These are phyloP conservation scores for Conistra vaccinii DNA, from an alignment of 2,888 invertebrate species.

Conservation along the genomic window DNA sequence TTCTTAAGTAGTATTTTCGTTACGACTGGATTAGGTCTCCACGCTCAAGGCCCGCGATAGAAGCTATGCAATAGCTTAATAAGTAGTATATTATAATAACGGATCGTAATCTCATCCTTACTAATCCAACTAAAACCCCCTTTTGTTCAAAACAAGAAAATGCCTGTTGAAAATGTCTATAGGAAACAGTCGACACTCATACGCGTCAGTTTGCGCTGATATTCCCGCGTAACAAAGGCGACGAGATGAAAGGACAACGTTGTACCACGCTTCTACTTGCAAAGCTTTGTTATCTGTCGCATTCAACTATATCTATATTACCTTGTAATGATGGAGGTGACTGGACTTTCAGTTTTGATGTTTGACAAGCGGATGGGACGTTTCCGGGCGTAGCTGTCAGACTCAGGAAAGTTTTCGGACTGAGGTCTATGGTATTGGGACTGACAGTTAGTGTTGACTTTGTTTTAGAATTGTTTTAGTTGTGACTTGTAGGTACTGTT, in stretches of 20 bases:
- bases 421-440: not conserved
- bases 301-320: slow-evolving; percentile 56
- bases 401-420: slow-evolving; percentile 30
- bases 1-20: too few relatives aligned
- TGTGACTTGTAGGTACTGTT: not conserved
- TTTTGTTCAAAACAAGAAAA: slow-evolving; percentile 44
- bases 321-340: slow-evolving; percentile 44
- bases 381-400: slow-evolving; percentile 26
- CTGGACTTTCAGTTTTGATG: slow-evolving; percentile 33
- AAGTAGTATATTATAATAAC: too few relatives aligned
- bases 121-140: slow-evolving; percentile 32
- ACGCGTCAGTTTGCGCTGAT: slow-evolving; percentile 49
- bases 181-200: slow-evolving; percentile 33
- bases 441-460: slow-evolving; percentile 26
- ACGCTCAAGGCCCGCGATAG: too few relatives aligned
- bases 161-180: slow-evolving; percentile 19
- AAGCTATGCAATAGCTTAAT: too few relatives aligned
- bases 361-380: slow-evolving; percentile 40
- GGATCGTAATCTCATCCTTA: not conserved
- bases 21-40: too few relatives aligned
- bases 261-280: slow-evolving; percentile 11
- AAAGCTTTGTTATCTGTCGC: slow-evolving; percentile 63
- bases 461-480: slow-evolving; percentile 1
- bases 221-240: slow-evolving; percentile 55
- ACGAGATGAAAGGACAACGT: slow-evolving; percentile 58